Evolutionary conservation across 2,888 invertebrate genomes (phyloP), one percentile per base, ranked within the genome.

Genomic region (Cryptophagus acutangulus): DNA sequence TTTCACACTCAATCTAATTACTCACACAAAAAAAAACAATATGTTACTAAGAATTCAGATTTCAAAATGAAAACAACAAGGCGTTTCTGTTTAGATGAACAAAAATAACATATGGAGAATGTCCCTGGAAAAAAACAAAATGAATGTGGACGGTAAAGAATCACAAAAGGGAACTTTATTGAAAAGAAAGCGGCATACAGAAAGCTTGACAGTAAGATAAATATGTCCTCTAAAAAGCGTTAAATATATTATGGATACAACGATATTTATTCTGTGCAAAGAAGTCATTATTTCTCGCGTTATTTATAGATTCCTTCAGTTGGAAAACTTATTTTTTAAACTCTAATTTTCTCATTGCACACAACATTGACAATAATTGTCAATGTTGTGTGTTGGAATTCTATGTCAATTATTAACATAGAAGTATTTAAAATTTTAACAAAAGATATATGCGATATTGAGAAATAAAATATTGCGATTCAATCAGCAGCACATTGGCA

Each of bases 81-180:
- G 31, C 31, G 16, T n/a, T 31, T 31, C 16, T 31, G 16, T n/a
- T n/a, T n/a, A n/a, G 31, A 31, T 8, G 31, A n/a, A 31, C 13
- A 16, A 40, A 40, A 29, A 40, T 36, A 38, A 43, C 58, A 56
- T 57, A 57, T 54, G 58, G 57, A 56, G 57, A 49, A 51, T 55
- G 57, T 60, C 59, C 45, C 49, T 48, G n/a, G n/a, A 38, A 26
- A 26, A 31, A 43, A 48, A 51, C 54, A 57, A 53, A 54, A 60
- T 55, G 54, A 61, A 61, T 52, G 58, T 46, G 57, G 55, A 57
- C 57, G 52, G 58, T 56, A 58, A 61, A 61, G 62, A 65, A 65
- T 63, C 58, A 61, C 61, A 55, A 58, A 60, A 59, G 63, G 57
- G 61, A 65, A 63, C 61, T 62, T 61, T 58, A 57, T 55, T 53